Evolutionary conservation across 2,113 vertebrate genomes (phyloP).

Genomic region (Penelope pileata): DNA sequence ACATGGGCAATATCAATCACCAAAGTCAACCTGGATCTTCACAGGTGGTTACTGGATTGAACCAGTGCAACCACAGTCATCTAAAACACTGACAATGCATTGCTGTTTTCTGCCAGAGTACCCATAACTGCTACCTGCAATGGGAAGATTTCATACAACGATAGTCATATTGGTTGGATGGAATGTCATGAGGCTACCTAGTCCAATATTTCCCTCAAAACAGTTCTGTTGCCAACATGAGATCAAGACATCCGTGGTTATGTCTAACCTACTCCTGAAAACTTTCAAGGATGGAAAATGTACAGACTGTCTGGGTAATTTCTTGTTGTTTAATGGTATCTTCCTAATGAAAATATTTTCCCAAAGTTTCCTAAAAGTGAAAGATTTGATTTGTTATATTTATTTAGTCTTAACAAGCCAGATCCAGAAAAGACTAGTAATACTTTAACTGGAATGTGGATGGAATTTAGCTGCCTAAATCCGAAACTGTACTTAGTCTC

Average conservation of each 20-base stretch:
- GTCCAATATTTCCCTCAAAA: neutral
- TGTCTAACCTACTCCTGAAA: neutral
- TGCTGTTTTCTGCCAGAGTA: neutral
- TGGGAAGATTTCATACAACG: neutral
- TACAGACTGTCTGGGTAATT: rapidly evolving
- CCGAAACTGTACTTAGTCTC: neutral
- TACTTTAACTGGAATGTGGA: neutral
- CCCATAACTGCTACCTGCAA: neutral
- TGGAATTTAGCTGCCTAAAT: neutral
- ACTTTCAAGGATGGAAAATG: neutral
- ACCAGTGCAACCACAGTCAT: neutral
- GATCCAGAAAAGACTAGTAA: neutral
- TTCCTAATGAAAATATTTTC: neutral
- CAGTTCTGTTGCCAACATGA: neutral
- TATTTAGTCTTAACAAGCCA: neutral
- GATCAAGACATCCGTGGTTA: neutral
- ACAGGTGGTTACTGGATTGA: neutral
- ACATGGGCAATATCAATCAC: neutral
- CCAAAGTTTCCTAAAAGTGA: neutral
- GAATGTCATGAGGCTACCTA: neutral
- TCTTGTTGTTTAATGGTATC: neutral
- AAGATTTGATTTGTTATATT: neutral
- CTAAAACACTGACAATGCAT: neutral
- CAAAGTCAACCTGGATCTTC: neutral
- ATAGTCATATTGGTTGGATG: neutral